These are phyloP conservation scores for Mastomys natalensis DNA, from an alignment of 2,113 vertebrate species.

Conservation along the genomic window DNA sequence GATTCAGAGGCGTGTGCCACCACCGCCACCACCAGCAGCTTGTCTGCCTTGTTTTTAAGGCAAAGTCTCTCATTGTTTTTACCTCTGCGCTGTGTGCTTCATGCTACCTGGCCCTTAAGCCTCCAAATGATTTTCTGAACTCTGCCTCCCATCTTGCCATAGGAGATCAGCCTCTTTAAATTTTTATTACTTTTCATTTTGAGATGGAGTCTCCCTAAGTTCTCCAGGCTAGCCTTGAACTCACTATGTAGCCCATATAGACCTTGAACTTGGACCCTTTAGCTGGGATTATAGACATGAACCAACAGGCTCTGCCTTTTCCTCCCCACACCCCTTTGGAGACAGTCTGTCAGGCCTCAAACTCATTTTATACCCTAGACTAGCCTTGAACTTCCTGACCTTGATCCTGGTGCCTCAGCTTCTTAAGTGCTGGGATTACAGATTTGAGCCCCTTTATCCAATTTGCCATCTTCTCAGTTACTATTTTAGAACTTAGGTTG, in stretches of 20 bases:
- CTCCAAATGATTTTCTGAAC: background rate
- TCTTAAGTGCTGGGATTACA: background rate
- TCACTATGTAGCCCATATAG: background rate
- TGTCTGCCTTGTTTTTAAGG: background rate
- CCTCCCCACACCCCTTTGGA: background rate
- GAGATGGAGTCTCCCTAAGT: background rate
- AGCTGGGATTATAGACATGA: background rate
- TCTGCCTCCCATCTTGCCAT: background rate
- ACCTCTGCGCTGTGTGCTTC: background rate
- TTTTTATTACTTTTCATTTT: background rate
- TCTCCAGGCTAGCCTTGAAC: background rate
- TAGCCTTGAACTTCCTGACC: background rate
- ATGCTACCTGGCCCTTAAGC: background rate
- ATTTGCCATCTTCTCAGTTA: background rate
- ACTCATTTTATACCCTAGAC: no score
- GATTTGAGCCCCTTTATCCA: background rate
- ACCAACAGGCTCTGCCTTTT: background rate
- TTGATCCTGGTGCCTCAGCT: background rate
- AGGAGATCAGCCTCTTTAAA: background rate
- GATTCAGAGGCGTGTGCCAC: background rate
- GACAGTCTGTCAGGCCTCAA: background rate
- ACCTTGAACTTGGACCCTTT: background rate
- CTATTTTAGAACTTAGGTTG: background rate
- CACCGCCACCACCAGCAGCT: no score
- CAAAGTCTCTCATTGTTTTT: background rate